Evolutionary conservation across 2,113 vertebrate species (phyloP), one percentile per base, ranked within the genome.

Genomic region (Solea solea): DNA sequence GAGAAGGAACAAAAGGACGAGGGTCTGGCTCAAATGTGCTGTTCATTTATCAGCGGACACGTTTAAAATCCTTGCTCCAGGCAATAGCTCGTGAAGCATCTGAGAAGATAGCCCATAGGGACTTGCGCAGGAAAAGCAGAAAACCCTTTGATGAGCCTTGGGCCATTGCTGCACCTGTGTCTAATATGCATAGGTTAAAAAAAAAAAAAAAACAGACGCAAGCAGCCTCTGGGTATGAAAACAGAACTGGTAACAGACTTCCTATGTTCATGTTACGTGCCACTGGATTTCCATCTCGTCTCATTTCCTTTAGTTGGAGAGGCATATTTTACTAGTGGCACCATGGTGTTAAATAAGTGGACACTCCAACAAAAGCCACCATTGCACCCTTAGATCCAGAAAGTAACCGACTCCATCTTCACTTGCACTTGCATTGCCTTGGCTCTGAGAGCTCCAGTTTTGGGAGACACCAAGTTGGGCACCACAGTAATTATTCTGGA

Each of bases 1-100:
- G 42, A 57, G 61, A 69, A 39, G 77, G 72, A 84, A 82, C 76
- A 86, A 89, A 34, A 84, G 76, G 74, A 83, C 12, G 16, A 73
- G 48, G 54, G 82, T 76, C 59, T 64, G 75, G 78, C 65, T 63
- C 45, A 13, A 73, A 78, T 42, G 2, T 68, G 69, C 59, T 41
- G 81, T 78, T 88, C 83, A 90, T 91, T 90, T 92, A 90, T 91
- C 88, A 90, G 69, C 42, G 80, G 85, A 75, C 85, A 72, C 44
- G 34, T 89, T 92, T 86, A 60, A 86, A 88, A 91, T 85, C 86
- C 70, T 83, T 56, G 81, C 89, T 73, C 75, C 63, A 40, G 84
- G 89, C 87, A 68, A 78, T 62, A 65, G 81, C 79, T 86, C 55
- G 12, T 78, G 79, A 62, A 82, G 80, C 78, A 68, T 73, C 64